Evolutionary conservation across 2,888 invertebrate species (phyloP), one percentile per base, ranked within the genome.

Genomic region (Aquatica leii): DNA sequence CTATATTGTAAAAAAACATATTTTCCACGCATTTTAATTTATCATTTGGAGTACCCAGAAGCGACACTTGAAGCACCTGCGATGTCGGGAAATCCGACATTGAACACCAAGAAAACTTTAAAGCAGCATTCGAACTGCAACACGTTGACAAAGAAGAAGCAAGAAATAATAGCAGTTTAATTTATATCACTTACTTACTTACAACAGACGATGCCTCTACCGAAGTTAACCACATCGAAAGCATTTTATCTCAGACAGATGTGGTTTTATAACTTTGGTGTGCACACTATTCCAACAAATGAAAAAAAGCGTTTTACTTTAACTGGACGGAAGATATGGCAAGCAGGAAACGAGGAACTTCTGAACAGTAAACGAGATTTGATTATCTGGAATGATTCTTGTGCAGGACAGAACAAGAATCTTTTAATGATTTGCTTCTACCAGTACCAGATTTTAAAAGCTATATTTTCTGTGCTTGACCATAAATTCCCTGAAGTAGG

Each of bases 191-290:
- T n/a, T 15, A 51, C 68, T 12, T 66, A 67, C 17, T 40, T 68
- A 24, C 69, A 68, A 52, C 66, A 68, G 52, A 70, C 69, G 1
- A 64, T 68, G 62, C 62, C 69, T 31, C 53, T 68, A 46, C 66
- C 69, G 24, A 69, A 63, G 60, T 34, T 66, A 49, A 66, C 62
- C 20, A 66, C 69, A 14, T 59, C 65, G 43, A 66, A 68, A 57
- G 65, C 67, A 9, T 70, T 70, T 52, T 69, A 68, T 65, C 51
- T 66, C 31, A n/a, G n/a, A n/a, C n/a, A n/a, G n/a, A n/a, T n/a
- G n/a, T n/a, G n/a, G n/a, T n/a, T n/a, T n/a, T n/a, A 31, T 9
- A 31, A 31, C 31, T 48, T 9, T 9, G 40, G 40, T 40, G 40
- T 40, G 5, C 40, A n/a, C 48, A 40, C 18, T 18, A 34, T 62